Conservation (phyloP, 2,113 vertebrate genomes). For the Ailurus styani region DNA sequence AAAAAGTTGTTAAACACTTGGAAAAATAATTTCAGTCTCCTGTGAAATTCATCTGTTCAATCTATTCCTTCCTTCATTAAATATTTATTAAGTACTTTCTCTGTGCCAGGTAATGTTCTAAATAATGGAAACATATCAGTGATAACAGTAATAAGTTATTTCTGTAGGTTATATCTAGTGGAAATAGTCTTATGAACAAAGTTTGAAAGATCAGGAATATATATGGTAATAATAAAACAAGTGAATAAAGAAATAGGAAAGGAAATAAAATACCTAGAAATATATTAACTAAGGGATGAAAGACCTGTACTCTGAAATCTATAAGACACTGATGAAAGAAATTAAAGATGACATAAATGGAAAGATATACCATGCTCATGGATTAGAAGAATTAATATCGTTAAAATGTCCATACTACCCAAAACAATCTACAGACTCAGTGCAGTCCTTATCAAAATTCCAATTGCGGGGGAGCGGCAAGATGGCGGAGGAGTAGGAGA, state of each 20-base stretch:
- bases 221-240: neutral
- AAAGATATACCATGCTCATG: neutral
- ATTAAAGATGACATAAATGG: neutral
- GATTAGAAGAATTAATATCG: neutral
- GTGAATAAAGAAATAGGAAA: neutral
- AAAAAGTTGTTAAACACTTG: neutral
- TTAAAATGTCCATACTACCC: neutral
- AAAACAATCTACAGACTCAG: neutral
- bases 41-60: neutral
- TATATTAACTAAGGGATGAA: neutral
- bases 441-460: neutral
- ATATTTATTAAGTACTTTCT: neutral
- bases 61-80: neutral
- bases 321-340: neutral
- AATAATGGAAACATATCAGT: neutral
- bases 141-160: neutral
- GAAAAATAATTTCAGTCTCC: neutral
- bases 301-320: neutral
- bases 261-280: neutral
- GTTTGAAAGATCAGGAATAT: neutral
- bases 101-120: neutral
- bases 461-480: too few species aligned
- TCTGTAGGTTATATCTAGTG: neutral
- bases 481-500: too few species aligned
- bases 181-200: neutral